Evolutionary conservation across 2,113 vertebrate species (phyloP), one percentile per base, ranked within the genome.

Genomic region (Bos javanicus): DNA sequence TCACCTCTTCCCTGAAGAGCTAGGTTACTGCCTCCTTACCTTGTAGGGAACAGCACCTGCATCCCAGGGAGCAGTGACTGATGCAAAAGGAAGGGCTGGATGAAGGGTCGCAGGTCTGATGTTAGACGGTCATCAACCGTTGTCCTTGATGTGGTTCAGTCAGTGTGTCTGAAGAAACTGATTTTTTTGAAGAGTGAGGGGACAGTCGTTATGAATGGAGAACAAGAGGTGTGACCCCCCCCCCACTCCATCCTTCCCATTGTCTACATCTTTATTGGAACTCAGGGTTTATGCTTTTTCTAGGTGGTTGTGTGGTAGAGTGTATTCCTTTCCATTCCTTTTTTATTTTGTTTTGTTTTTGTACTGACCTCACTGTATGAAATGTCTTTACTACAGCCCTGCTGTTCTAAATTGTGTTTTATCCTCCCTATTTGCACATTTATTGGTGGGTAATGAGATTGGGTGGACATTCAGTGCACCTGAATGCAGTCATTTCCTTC

Each of bases 91-190:
- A 96, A 93, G 23, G 26, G 30, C 52, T 57, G n/a, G 30, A 33
- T 43, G 56, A 85, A 93, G 39, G 7, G 39, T 39, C 56, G 12
- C 46, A 60, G 9, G 26, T 71, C 19, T 97, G 57, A 52, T 92
- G 48, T 81, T 95, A 83, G 82, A 59, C 7, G 33, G 5, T 86
- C 16, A 33, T 88, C 59, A 91, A 82, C 86, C 90, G 0, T 91
- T 86, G 23, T 57, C 52, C 60, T 33, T 74, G 26, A 9, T 33
- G 28, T 88, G 50, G 36, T 80, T 96, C n/a, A 92, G 52, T 71
- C 50, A 95, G 26, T 95, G 48, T 95, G 25, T 87, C 64, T 84
- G 26, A 91, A 95, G 95, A 91, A 87, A 87, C 39, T 60, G 54
- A n/a, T 71, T 62, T 67, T 81, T 97, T 89, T 92, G 56, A 87